Evolutionary conservation across 2,797 vertebrate species (phyloP), one percentile per base, ranked within the genome.

Genomic region (Neostethus bicornis): DNA sequence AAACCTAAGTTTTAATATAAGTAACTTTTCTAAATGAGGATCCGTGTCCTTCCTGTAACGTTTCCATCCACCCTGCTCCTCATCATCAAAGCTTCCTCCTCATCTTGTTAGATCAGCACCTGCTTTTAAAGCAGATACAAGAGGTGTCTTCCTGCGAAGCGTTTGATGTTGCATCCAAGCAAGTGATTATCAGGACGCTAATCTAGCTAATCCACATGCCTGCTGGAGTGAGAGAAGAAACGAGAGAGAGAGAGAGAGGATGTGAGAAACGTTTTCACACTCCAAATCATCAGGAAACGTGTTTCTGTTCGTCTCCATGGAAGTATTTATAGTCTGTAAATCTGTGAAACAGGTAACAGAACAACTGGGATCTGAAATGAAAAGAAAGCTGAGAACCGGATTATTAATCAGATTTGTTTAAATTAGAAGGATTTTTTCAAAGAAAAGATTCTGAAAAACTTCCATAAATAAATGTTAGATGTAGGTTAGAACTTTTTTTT

Each of bases 101-200:
- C 28, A 2, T 52, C 21, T 43, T 16, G 43, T 24, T 26, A 42
- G 4, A 50, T 60, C 34, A 9, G 12, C 8, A 20, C 42, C n/a
- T n/a, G n/a, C n/a, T n/a, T n/a, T 41, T 52, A 35, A 29, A 13
- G n/a, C 23, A 29, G 37, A 24, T 21, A 52, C 23, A 52, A 29
- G 12, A 14, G 17, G 11, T 20, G 16, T 19, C 35, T 41, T 53
- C 8, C 38, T 12, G 25, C 13, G 24, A 20, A 25, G 11, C 21
- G 51, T 41, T 42, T 53, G 19, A 53, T 42, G 38, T 31, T 62
- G 63, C 60, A 57, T 52, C 61, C 60, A 52, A 56, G 61, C 61
- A 44, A 59, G 67, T 13, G 43, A 57, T 66, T 25, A 78, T 77
- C 51, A 61, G 76, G 73, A 83, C 44, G 66, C 70, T 76, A 67